Base-by-base conservation (phyloP, 2,888 invertebrate species). In the Campoletis raptor region DNA sequence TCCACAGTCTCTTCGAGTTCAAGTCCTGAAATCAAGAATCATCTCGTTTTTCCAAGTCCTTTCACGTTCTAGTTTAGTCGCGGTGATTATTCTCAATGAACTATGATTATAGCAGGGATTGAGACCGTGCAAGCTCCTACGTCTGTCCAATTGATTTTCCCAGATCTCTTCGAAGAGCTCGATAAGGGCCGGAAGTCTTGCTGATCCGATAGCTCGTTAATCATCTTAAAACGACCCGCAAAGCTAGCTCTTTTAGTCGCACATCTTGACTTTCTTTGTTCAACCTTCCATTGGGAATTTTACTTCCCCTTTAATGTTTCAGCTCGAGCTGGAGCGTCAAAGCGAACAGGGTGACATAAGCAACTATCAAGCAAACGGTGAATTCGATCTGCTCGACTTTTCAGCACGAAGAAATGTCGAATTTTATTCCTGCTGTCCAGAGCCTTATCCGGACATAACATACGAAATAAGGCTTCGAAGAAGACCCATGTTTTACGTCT, bases 321-420 rank as follows among this genome's bases (percentile, higher is more conserved):
- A 97, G 97, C 94, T 97, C 92, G 97, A 97, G 92, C 94, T 98
- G 73, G 96, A 96, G 88, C 96, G 97, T 91, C 97, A 97, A 92
- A 97, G 97, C 78, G 97, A 97, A 92, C 96, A 97, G 91, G 98
- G 98, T 0, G 98, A 98, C 94, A 96, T 97, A 76, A 97, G 97
- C 89, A 98, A 98, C 95, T 98, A 98, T 94, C 98, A 98, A 93
- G 97, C 97, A n/a, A 98, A 98, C 94, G 98, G 98, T 0, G 98
- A 98, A 94, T 98, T 98, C 94, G 97, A 98, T 93, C 95, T 98
- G 89, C 96, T 97, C 87, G 96, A 97, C 92, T 97, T 97, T 92
- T 96, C 96, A 0, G 97, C 97, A 0, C 96, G 96, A 86, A 96
- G 96, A 88, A 96, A 97, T 94, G 95, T 97, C 84, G 96, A 97